Evolutionary conservation across 2,888 invertebrate species (phyloP).

Genomic region (Terebella lapidaria): DNA sequence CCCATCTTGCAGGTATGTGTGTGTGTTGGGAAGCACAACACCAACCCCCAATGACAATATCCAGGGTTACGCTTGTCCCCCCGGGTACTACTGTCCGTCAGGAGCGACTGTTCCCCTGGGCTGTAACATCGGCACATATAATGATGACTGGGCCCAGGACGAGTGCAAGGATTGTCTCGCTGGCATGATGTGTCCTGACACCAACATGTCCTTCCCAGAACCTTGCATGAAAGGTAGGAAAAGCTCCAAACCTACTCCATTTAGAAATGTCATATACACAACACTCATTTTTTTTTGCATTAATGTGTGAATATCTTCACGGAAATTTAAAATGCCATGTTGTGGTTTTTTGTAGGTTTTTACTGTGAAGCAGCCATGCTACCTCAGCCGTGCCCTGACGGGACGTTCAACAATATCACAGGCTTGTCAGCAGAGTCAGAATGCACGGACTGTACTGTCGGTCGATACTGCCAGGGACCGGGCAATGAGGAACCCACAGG

Average conservation of each 20-base stretch:
- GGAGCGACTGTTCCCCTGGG: conserved; percentile 38
- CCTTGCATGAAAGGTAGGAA: conserved; percentile 38
- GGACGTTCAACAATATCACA: conserved; percentile 45
- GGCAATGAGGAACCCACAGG: conserved; percentile 45
- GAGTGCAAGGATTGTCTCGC: conserved; percentile 42
- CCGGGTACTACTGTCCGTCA: conserved; percentile 41
- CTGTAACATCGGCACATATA: conserved; percentile 46
- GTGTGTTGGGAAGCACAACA: conserved; percentile 40
- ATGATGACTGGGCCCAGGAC: conserved; percentile 35
- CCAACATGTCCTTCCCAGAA: conserved; percentile 41
- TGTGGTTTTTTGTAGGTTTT: conserved; percentile 38
- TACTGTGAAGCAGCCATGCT: conserved; percentile 40
- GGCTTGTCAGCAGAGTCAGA: conserved; percentile 31
- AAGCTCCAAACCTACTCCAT: no score
- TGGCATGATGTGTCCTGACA: conserved; percentile 40
- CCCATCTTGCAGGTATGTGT: conserved; percentile 38
- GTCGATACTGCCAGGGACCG: conserved; percentile 43
- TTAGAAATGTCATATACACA: no score
- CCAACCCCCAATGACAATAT: conserved; percentile 36
- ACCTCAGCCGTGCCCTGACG: conserved; percentile 44
- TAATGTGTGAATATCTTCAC: no score
- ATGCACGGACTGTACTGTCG: conserved; percentile 41
- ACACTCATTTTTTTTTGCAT: no score
- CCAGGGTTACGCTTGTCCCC: conserved; percentile 42
- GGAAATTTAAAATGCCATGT: no score